Evolutionary conservation across 2,797 vertebrate species (phyloP).

Genomic region (Buceros bicornis): DNA sequence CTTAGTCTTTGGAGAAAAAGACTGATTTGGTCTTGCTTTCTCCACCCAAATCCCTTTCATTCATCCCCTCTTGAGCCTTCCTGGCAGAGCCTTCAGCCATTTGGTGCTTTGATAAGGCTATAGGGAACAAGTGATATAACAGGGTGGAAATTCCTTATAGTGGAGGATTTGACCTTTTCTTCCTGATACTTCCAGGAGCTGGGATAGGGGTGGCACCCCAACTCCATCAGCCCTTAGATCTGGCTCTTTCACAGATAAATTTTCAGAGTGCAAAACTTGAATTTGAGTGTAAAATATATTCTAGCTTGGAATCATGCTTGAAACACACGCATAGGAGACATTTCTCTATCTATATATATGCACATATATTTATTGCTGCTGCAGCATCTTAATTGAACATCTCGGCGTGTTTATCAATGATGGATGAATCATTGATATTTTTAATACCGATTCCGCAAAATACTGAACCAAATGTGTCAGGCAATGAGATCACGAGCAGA

Average conservation of each 20-base stretch:
- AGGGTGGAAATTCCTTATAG: not conserved
- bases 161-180: not conserved
- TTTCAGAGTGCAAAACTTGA: not conserved
- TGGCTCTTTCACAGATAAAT: not conserved
- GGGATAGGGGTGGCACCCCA: fast-evolving
- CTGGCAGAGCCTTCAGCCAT: not conserved
- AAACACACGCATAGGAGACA: not conserved
- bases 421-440: slow-evolving; percentile 16
- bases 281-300: not conserved
- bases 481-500: not conserved
- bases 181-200: not conserved
- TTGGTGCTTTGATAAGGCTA: slow-evolving; percentile 1
- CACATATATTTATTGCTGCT: not conserved
- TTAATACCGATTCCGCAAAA: not conserved
- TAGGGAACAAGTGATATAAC: not conserved
- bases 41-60: not conserved
- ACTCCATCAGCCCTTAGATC: not conserved
- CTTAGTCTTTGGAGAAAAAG: not conserved
- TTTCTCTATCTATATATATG: not conserved
- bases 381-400: not conserved
- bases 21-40: not conserved
- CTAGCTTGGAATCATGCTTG: not conserved
- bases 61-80: not conserved
- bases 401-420: not conserved
- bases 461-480: not conserved